These are phyloP conservation scores for Drosophila bifasciata DNA, from an alignment of 1,140 invertebrate species.

Conservation along the genomic window DNA sequence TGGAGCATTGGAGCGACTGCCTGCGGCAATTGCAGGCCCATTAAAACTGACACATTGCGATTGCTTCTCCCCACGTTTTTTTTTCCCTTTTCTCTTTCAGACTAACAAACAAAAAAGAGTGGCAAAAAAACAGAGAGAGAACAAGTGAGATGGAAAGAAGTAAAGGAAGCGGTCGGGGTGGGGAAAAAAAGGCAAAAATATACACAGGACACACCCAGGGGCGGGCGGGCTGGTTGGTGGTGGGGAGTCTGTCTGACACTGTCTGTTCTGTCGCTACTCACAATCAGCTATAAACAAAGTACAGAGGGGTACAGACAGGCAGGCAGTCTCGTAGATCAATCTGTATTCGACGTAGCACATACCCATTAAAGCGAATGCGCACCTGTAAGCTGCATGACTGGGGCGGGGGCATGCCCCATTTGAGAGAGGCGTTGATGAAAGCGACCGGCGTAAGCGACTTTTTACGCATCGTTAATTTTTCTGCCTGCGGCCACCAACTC, in stretches of 20 bases:
- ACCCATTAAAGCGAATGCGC: neutral
- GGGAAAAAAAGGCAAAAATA: constrained; percentile 21
- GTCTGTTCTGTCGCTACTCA: constrained; percentile 18
- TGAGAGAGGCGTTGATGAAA: constrained; percentile 28
- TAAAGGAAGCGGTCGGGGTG: neutral
- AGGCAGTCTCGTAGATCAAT: neutral
- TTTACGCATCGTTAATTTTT: constrained; percentile 81
- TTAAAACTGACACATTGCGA: constrained; percentile 81
- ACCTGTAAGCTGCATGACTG: neutral
- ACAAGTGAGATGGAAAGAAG: constrained; percentile 1
- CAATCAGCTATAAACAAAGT: constrained; percentile 16
- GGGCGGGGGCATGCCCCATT: constrained; percentile 23
- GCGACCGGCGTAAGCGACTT: constrained; percentile 51
- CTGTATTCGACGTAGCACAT: neutral
- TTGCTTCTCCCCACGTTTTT: constrained; percentile 51
- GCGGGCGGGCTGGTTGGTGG: too few species aligned
- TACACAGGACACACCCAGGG: constrained; percentile 24
- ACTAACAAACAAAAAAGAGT: constrained; percentile 16
- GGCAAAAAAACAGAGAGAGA: constrained; percentile 4
- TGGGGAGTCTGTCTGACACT: too few species aligned
- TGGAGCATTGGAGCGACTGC: constrained; percentile 41
- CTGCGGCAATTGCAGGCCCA: constrained; percentile 74
- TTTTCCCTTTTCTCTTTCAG: neutral
- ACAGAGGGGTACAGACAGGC: neutral
- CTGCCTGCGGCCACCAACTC: constrained; percentile 66